phyloP scores from a whole-genome alignment of 1,140 invertebrate genomes.

The Pseudomyrmex cubaensis region DNA sequence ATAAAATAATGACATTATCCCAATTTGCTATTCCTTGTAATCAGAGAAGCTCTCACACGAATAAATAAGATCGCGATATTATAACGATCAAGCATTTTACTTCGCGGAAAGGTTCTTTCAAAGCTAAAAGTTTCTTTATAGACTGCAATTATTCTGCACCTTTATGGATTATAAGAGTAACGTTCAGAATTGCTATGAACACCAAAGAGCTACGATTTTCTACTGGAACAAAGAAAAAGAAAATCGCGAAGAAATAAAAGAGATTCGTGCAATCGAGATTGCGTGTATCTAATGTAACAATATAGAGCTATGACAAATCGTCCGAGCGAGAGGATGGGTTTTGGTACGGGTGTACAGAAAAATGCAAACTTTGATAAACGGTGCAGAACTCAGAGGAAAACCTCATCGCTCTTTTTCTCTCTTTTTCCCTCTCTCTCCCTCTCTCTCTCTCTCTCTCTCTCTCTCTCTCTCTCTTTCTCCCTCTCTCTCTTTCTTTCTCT shows the following conservation, averaged over 20 bases:
- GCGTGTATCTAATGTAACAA: not conserved
- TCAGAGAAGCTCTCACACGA: not conserved
- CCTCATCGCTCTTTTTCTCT: not conserved
- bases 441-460: not conserved
- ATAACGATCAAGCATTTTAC: conserved; percentile 20
- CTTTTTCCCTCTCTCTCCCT: not conserved
- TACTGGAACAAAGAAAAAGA: not conserved
- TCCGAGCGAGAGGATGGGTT: conserved; percentile 37
- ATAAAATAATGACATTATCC: conserved; percentile 23
- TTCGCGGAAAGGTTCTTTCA: conserved; percentile 19
- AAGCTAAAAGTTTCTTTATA: conserved; percentile 17
- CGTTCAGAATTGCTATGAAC: conserved; percentile 20
- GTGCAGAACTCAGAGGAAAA: conserved; percentile 31
- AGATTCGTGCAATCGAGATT: not conserved
- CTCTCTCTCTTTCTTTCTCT: not conserved
- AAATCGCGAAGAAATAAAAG: not conserved
- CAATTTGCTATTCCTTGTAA: not conserved
- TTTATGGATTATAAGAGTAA: conserved; percentile 10
- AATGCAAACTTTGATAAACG: conserved; percentile 61
- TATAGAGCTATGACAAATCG: conserved; percentile 67
- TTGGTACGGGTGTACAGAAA: conserved; percentile 18
- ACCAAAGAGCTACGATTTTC: not conserved
- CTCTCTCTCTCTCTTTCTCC: conserved; percentile 1
- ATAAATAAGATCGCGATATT: not conserved
- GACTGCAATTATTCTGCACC: conserved; percentile 26